Conservation (phyloP, 2,888 invertebrate species). For the Saturnia pavonia region DNA sequence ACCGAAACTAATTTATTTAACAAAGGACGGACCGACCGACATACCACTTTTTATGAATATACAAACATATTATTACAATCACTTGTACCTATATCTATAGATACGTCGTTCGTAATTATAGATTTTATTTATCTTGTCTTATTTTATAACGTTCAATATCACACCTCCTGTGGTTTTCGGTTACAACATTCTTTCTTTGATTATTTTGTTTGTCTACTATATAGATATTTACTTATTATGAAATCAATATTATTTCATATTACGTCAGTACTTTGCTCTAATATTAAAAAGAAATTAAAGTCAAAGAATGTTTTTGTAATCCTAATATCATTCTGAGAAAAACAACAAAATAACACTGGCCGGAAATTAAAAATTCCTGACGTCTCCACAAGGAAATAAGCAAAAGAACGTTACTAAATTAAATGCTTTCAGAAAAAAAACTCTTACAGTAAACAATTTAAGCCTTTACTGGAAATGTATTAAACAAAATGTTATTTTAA, state of each 20-base stretch:
- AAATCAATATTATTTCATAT: background rate
- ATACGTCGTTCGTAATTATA: constrained; percentile 27
- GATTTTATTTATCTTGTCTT: constrained; percentile 12
- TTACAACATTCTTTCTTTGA: constrained; percentile 12
- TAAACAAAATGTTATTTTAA: too few species aligned
- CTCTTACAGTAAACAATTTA: background rate
- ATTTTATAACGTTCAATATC: constrained; percentile 11
- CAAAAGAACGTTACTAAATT: background rate
- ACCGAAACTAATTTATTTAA: constrained; percentile 83
- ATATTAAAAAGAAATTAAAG: background rate
- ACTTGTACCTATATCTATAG: constrained; percentile 24
- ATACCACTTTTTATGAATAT: constrained; percentile 76
- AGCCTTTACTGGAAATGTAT: background rate
- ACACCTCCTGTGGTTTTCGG: constrained; percentile 8
- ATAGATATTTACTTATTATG: background rate
- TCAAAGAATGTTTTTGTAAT: background rate
- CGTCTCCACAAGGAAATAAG: background rate
- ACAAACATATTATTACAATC: constrained; percentile 67
- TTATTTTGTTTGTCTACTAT: background rate
- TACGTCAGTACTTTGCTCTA: background rate
- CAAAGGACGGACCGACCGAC: constrained; percentile 79
- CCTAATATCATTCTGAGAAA: constrained; percentile 42
- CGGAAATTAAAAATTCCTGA: constrained; percentile 73
- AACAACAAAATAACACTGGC: constrained; percentile 41
- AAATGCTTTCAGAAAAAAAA: background rate